phyloP scores from a whole-genome alignment of 2,113 vertebrate species.

The Spea multiplicata region DNA sequence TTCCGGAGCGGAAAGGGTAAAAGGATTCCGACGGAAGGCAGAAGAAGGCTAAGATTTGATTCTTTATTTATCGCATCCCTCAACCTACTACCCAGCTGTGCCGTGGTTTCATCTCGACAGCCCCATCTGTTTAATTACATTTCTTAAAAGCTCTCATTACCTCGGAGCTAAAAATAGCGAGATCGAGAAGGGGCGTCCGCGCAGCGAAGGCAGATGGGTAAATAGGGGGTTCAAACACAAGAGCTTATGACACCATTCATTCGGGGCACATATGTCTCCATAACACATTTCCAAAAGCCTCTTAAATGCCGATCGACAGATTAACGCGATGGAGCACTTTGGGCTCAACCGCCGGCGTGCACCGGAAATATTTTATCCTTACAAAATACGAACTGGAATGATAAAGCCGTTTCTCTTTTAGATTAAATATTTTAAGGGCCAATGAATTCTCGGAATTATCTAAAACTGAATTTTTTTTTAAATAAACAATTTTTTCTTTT shows the following conservation, averaged over 20 bases:
- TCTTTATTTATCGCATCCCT: not conserved
- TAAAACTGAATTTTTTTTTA: too few relatives aligned
- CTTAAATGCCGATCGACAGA: slow-evolving; percentile 13
- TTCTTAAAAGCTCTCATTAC: slow-evolving; percentile 4
- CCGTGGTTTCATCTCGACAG: slow-evolving; percentile 20
- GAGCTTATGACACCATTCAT: slow-evolving; percentile 30
- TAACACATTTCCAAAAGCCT: slow-evolving; percentile 32
- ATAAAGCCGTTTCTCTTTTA: too few relatives aligned
- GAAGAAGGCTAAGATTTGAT: not conserved
- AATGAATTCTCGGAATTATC: too few relatives aligned
- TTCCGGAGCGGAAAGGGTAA: not conserved
- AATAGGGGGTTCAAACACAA: slow-evolving; percentile 16
- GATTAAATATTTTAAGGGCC: too few relatives aligned
- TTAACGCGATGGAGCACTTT: slow-evolving; percentile 4
- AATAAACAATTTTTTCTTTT: too few relatives aligned
- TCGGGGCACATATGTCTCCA: slow-evolving; percentile 33
- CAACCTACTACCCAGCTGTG: slow-evolving; percentile 31
- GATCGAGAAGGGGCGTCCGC: not conserved
- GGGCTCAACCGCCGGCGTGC: not conserved
- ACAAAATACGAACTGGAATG: not conserved
- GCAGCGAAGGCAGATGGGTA: slow-evolving; percentile 25
- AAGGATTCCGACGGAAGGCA: not conserved
- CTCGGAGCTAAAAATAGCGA: slow-evolving; percentile 7
- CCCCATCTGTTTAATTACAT: slow-evolving; percentile 36
- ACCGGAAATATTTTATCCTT: not conserved